phyloP scores from a whole-genome alignment of 2,888 invertebrate genomes.

The Melieria picta region DNA sequence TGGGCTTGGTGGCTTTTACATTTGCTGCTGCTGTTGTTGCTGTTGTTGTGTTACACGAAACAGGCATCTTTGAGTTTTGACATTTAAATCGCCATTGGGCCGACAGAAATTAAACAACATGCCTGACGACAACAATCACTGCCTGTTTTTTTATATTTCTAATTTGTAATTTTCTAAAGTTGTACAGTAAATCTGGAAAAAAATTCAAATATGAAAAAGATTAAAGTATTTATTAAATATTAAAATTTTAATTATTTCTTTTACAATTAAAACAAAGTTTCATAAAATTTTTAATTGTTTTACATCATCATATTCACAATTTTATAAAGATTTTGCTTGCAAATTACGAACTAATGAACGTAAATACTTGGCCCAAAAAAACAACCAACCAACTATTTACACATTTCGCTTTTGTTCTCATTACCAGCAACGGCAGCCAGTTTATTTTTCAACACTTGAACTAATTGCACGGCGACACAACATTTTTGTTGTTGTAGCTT shows the following conservation, averaged over 20 bases:
- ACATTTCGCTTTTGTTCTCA: too few relatives aligned
- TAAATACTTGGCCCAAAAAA: too few relatives aligned
- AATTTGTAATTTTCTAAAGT: background rate
- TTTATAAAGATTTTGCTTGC: background rate
- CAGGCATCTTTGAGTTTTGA: too few relatives aligned
- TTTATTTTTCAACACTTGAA: too few relatives aligned
- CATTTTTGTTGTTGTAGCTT: too few relatives aligned
- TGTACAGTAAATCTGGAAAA: background rate
- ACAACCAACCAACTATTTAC: too few relatives aligned
- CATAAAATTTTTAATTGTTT: background rate
- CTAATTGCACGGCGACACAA: too few relatives aligned
- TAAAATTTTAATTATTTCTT: background rate
- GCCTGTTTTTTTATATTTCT: background rate
- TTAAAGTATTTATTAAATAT: background rate
- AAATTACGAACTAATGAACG: background rate
- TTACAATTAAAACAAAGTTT: background rate
- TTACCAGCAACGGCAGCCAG: too few relatives aligned
- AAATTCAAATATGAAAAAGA: background rate
- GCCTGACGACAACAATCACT: background rate
- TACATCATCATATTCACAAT: background rate
- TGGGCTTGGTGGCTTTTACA: slow-evolving; percentile 38
- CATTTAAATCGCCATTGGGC: background rate
- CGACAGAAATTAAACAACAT: background rate
- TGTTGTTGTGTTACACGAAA: slow-evolving; percentile 11
- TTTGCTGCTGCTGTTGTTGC: background rate